Evolutionary conservation across 2,797 vertebrate genomes (phyloP).

Genomic region (Acipenser transmontanus): DNA sequence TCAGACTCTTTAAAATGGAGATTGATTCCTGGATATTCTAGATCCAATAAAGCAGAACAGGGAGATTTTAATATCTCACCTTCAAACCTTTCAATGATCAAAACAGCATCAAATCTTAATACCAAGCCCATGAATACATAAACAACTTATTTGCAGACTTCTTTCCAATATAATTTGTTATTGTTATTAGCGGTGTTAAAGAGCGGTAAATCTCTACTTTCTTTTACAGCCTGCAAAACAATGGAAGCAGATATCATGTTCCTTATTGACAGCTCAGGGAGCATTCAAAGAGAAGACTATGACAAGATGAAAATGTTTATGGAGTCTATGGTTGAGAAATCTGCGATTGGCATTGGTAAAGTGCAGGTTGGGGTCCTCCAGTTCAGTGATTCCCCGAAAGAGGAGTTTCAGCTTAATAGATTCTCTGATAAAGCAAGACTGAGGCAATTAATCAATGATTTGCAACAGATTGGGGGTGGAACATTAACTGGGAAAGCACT

Average conservation of each 20-base stretch:
- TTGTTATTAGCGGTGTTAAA: neutral
- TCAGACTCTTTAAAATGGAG: no score
- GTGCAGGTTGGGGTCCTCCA: conserved; percentile 70
- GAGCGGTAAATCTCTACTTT: neutral
- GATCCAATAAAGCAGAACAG: no score
- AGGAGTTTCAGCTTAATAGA: conserved; percentile 55
- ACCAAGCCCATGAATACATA: neutral
- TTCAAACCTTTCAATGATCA: no score
- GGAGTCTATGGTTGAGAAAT: conserved; percentile 48
- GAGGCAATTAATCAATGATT: conserved; percentile 33
- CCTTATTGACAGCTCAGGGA: conserved; percentile 66
- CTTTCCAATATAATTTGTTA: neutral
- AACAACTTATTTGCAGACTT: neutral
- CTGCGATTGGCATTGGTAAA: conserved; percentile 47
- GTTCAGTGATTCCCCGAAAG: conserved; percentile 46
- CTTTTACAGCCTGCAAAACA: conserved; percentile 58
- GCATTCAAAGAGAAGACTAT: conserved; percentile 50
- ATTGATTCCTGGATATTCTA: no score
- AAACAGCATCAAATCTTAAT: no score
- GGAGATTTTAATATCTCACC: no score
- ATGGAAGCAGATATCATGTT: conserved; percentile 63
- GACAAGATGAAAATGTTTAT: conserved; percentile 62
- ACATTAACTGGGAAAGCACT: conserved; percentile 67
- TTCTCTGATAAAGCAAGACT: conserved; percentile 37
- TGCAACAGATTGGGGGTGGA: conserved; percentile 29